Evolutionary conservation across 2,797 vertebrate species (phyloP).

Genomic region (Acrocephalus scirpaceus): DNA sequence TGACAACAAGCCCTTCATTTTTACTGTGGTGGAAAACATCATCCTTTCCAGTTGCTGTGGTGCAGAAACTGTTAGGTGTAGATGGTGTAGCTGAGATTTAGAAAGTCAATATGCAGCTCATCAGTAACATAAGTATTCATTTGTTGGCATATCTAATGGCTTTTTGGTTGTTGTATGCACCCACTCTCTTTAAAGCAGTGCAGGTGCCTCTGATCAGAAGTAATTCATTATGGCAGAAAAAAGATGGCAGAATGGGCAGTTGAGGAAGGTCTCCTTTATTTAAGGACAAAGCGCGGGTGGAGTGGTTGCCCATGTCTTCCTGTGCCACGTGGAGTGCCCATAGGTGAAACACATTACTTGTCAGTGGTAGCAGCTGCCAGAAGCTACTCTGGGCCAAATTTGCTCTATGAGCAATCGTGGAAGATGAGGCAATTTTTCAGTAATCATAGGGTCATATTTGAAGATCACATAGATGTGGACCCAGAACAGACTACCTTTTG

Average conservation of each 20-base stretch:
- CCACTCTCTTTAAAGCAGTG: not conserved
- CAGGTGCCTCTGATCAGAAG: not conserved
- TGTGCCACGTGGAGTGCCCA: not conserved
- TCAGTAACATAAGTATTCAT: not conserved
- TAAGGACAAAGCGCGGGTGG: not conserved
- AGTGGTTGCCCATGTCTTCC: not conserved
- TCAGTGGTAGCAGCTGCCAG: not conserved
- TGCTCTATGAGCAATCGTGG: not conserved
- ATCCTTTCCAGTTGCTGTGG: not conserved
- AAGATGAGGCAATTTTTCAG: not conserved
- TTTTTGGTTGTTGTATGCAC: not conserved
- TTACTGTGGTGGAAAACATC: not conserved
- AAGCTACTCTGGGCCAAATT: not conserved
- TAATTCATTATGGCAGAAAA: not conserved
- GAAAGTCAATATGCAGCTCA: not conserved
- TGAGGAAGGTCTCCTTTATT: not conserved
- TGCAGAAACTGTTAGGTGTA: not conserved
- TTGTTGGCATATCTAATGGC: not conserved
- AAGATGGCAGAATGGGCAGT: not conserved
- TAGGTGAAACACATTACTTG: not conserved
- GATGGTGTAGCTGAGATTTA: not conserved
- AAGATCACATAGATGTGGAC: not conserved
- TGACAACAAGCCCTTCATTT: not conserved
- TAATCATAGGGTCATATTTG: not conserved
- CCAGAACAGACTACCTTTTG: not conserved